Base-by-base conservation (phyloP, 2,113 vertebrate genomes). In the Talpa occidentalis region DNA sequence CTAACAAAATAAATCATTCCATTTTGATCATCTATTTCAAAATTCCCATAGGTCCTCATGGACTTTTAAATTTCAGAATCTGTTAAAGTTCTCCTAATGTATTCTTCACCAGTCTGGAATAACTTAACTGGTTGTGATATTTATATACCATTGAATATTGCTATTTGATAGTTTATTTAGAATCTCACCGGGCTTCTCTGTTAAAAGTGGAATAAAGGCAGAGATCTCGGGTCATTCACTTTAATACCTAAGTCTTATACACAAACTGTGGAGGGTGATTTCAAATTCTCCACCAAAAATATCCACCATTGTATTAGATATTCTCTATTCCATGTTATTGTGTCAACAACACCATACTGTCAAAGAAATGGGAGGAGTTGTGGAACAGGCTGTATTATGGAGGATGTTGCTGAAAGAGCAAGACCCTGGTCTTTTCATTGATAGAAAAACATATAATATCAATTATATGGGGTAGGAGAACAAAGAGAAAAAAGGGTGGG, bases 61-160 rank as follows among this genome's bases (percentile, higher is more conserved):
- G 10, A n/a, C 42, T 88, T 91, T 19, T 26, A 62, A 21, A 84
- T 83, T 96, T 82, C 56, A 89, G 28, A 91, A 77, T 80, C 64
- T 4, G 3, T 44, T 70, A 28, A 73, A 54, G 28, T 80, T 92
- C 6, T 88, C 91, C 16, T 19, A 30, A 30, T 77, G 21, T 32
- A 16, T 66, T 91, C 8, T 42, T 84, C 44, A 30, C 16, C 17
- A 32, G 77, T 84, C 35, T 76, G 22, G 6, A 11, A 17, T 66
- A 90, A 62, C 2, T 60, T 80, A 85, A 59, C 24, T 56, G 47
- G 28, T 94, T 30, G 32, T 66, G 59, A 60, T 54, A 2, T 70
- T 70, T 40, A 42, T 35, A 28, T 0, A 56, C 11, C 32, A 66
- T 80, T 49, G 22, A 15, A 70, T 85, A 74, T 70, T 89, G 10